Conservation (phyloP, 1,140 invertebrate genomes). For the Rhyacophila brunnea region DNA sequence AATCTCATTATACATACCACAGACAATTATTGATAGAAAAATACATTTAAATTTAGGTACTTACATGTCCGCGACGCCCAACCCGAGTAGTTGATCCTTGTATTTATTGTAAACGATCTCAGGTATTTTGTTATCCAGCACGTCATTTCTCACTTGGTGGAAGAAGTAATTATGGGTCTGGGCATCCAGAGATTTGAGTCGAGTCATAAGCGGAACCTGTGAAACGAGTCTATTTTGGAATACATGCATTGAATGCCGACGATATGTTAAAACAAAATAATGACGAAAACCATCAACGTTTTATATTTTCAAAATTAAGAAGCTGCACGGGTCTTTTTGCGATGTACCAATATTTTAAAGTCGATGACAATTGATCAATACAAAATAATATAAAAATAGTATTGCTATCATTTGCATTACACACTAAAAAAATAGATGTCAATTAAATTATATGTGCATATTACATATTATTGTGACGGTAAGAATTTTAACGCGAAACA, state of each 20-base stretch:
- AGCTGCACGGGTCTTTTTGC: neutral
- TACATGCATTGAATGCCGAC: too few species aligned
- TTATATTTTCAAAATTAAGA: too few species aligned
- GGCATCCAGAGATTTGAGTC: slow-evolving; percentile 66
- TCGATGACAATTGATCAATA: neutral
- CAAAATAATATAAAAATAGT: slow-evolving; percentile 4
- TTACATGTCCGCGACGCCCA: slow-evolving; percentile 84
- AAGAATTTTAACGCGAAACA: neutral
- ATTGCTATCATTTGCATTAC: too few species aligned
- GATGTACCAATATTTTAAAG: neutral
- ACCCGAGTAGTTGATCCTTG: slow-evolving; percentile 72
- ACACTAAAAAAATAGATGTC: too few species aligned
- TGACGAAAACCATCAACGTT: too few species aligned
- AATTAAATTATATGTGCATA: too few species aligned
- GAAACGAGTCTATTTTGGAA: too few species aligned
- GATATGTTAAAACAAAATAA: too few species aligned
- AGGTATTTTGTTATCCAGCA: slow-evolving; percentile 73
- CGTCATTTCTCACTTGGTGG: slow-evolving; percentile 77
- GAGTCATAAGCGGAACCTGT: slow-evolving; percentile 58
- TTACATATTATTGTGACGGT: neutral
- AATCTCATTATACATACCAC: too few species aligned
- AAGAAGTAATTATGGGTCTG: slow-evolving; percentile 83
- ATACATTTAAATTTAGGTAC: too few species aligned
- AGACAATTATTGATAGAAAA: too few species aligned
- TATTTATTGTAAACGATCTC: slow-evolving; percentile 75